Evolutionary conservation across 2,113 vertebrate species (phyloP).

Genomic region (Acanthisitta chloris): DNA sequence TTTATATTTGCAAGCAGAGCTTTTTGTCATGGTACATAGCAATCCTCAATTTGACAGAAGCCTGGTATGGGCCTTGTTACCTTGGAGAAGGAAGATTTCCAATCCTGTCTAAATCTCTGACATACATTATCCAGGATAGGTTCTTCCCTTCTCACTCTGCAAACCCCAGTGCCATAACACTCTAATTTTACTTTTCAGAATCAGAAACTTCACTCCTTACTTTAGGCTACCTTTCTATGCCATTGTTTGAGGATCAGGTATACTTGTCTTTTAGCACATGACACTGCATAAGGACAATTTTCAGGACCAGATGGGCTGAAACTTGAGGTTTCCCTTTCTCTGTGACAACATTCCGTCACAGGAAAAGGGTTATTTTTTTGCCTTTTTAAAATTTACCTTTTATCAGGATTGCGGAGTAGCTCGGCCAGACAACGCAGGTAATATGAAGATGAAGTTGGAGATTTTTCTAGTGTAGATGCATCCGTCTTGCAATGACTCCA

Average conservation of each 20-base stretch:
- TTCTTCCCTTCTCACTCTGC: neutral
- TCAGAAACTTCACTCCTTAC: neutral
- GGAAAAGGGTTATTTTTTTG: neutral
- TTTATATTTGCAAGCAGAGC: neutral
- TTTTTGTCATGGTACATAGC: neutral
- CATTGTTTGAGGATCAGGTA: neutral
- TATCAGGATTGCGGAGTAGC: slow-evolving; percentile 66
- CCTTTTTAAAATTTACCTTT: slow-evolving; percentile 71
- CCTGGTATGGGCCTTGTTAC: neutral
- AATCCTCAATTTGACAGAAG: neutral
- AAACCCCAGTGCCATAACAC: neutral
- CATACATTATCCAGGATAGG: neutral
- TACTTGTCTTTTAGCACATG: neutral
- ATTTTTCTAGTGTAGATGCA: slow-evolving; percentile 62
- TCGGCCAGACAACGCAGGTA: slow-evolving; percentile 80
- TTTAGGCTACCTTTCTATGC: neutral
- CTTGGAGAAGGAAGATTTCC: neutral
- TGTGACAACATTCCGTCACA: neutral
- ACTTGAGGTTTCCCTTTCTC: neutral
- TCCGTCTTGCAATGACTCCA: slow-evolving; percentile 88
- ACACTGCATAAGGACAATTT: neutral
- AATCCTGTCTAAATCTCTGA: neutral
- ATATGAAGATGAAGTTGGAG: slow-evolving; percentile 59
- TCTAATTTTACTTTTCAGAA: neutral
- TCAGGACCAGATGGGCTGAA: neutral